phyloP scores from a whole-genome alignment of 2,888 invertebrate genomes.

The Tyria jacobaeae region DNA sequence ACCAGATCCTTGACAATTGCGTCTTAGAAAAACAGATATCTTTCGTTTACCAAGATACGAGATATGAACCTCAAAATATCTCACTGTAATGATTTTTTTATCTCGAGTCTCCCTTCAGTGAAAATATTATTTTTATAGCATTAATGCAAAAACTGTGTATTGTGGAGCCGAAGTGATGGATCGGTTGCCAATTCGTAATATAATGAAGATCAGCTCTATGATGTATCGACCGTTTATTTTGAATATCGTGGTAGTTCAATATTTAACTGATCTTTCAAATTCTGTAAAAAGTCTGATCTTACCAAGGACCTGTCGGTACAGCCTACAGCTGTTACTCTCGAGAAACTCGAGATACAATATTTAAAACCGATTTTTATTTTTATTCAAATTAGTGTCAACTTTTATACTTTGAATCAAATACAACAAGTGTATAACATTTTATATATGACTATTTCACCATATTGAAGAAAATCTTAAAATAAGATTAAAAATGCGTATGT shows the following conservation, averaged over 20 bases:
- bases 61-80: conserved; percentile 44
- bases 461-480: too few relatives aligned
- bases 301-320: not conserved
- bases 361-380: not conserved
- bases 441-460: too few relatives aligned
- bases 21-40: not conserved
- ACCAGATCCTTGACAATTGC: not conserved
- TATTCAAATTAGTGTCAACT: not conserved
- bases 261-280: not conserved
- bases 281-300: too few relatives aligned
- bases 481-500: too few relatives aligned
- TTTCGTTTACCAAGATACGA: conserved; percentile 43
- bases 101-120: conserved; percentile 48
- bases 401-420: too few relatives aligned
- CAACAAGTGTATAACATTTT: too few relatives aligned
- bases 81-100: conserved; percentile 66
- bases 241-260: conserved; percentile 28
- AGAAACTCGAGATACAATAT: not conserved
- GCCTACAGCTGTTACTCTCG: not conserved
- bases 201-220: conserved; percentile 62
- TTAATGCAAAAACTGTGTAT: conserved; percentile 80
- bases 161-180: conserved; percentile 71
- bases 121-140: conserved; percentile 65
- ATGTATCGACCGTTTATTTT: conserved; percentile 61
- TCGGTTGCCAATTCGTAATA: conserved; percentile 66